These are phyloP conservation scores for Melanotaenia duboulayi DNA, from an alignment of 2,113 vertebrate genomes.

Conservation along the genomic window DNA sequence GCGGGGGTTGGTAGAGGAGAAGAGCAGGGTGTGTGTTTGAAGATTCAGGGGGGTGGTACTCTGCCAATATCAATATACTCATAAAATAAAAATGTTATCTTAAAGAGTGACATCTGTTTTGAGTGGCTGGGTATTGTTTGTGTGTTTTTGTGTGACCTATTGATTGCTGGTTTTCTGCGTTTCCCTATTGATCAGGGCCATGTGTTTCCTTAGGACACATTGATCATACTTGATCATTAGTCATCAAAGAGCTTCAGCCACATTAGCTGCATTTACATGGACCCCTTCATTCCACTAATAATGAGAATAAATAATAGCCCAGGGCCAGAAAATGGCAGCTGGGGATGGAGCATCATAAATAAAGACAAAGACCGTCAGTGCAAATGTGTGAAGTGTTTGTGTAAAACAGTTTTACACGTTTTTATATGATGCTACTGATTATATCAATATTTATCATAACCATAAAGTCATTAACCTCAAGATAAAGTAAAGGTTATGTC, in stretches of 20 bases:
- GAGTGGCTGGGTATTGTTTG: neutral
- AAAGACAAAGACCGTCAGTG: too few species aligned
- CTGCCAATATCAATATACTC: neutral
- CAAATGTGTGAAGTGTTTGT: too few species aligned
- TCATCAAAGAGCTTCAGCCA: slow-evolving; percentile 20
- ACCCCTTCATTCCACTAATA: neutral
- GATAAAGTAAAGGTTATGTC: too few species aligned
- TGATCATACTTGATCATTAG: slow-evolving; percentile 27
- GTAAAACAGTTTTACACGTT: too few species aligned
- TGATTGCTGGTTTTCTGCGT: slow-evolving; percentile 64
- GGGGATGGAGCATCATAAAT: too few species aligned
- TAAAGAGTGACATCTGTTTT: slow-evolving; percentile 20
- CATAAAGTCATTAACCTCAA: too few species aligned
- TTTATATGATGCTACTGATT: too few species aligned
- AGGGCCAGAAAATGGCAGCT: neutral
- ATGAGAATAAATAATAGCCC: neutral
- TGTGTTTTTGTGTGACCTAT: slow-evolving; percentile 24
- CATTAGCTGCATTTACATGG: neutral
- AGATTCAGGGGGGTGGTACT: neutral
- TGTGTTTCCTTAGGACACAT: slow-evolving; percentile 45
- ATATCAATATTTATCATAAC: too few species aligned
- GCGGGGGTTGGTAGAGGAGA: slow-evolving; percentile 23
- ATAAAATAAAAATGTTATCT: slow-evolving; percentile 7
- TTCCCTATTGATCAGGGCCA: slow-evolving; percentile 71
- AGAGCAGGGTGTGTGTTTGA: neutral